These are phyloP conservation scores for Acanthiza pusilla DNA, from an alignment of 2,797 vertebrate genomes.

Conservation along the genomic window DNA sequence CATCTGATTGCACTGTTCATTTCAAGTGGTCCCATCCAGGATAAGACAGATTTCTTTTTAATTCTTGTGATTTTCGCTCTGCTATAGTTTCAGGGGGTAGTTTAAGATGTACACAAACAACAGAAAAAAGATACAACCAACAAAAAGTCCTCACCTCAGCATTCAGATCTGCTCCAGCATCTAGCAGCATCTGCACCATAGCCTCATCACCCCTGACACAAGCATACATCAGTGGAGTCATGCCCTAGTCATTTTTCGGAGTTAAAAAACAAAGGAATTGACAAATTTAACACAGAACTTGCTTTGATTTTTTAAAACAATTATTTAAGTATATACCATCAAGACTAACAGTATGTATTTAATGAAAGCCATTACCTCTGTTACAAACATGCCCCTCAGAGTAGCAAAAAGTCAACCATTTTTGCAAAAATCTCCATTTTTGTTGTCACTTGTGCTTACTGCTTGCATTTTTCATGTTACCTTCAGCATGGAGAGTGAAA, in stretches of 20 bases:
- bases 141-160: conserved; percentile 86
- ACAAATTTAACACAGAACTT: conserved; percentile 52
- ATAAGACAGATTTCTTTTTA: background rate
- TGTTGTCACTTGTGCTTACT: background rate
- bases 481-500: background rate
- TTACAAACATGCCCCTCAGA: background rate
- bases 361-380: conserved; percentile 3
- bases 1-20: background rate
- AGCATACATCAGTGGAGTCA: conserved; percentile 98
- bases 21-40: background rate
- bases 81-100: background rate
- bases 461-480: background rate
- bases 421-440: background rate
- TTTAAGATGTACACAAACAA: conserved; percentile 33
- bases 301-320: background rate
- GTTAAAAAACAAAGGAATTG: conserved; percentile 63
- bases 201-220: conserved; percentile 96
- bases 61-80: background rate
- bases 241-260: conserved; percentile 77
- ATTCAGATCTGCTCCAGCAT: conserved; percentile 95
- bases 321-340: conserved; percentile 23
- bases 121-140: conserved; percentile 40
- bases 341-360: conserved; percentile 20
- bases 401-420: background rate
- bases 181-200: conserved; percentile 99